Base-by-base conservation (phyloP, 2,113 vertebrate genomes). In the Mesembrinibis cayennensis region DNA sequence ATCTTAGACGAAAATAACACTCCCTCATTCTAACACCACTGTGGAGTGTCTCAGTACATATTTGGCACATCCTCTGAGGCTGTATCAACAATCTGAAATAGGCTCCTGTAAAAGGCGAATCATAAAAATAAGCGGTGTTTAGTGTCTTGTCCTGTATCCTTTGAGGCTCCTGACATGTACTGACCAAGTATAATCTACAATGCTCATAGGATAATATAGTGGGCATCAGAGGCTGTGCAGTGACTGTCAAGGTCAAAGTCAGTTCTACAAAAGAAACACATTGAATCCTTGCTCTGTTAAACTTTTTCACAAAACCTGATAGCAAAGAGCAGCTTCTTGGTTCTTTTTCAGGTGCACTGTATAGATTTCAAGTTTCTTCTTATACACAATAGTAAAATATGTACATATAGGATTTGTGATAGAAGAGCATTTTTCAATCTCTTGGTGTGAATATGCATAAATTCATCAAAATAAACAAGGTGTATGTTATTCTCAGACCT, bases 1-100 rank as follows among this genome's bases (percentile, higher is more conserved):
- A 94, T 89, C 87, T 82, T 62, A 34, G 65, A 79, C 7, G 13
- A 96, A 96, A 97, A 95, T 94, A 94, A 85, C 89, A 72, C 62
- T 95, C 53, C 59, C 69, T 94, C 73, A 38, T 79, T 87, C 65
- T 87, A 87, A 82, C 87, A 79, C 65, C 3, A 3, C 40, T 42
- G 40, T 47, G 47, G 69, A 87, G 61, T 55, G 65, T 93, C 87
- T 96, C 89, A 82, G 89, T 44, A 71, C 26, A 13, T 74, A 82
- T 85, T 89, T 96, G 87, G 94, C 91, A 96, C 89, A 63, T 76
- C 52, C 56, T 95, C 83, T 63, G 38, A 79, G 81, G 72, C 65
- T 87, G 38, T 84, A 85, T 76, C 91, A 92, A 91, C 56, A 74
- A 36, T 55, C 77, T 0, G 0, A 95, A 94, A 94, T 1, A 93